A percentile compares a stretch with the other conserved stretches of the same genome.
Conservation (phyloP, 2,113 vertebrate species). For the Crotalus viridis region DNA sequence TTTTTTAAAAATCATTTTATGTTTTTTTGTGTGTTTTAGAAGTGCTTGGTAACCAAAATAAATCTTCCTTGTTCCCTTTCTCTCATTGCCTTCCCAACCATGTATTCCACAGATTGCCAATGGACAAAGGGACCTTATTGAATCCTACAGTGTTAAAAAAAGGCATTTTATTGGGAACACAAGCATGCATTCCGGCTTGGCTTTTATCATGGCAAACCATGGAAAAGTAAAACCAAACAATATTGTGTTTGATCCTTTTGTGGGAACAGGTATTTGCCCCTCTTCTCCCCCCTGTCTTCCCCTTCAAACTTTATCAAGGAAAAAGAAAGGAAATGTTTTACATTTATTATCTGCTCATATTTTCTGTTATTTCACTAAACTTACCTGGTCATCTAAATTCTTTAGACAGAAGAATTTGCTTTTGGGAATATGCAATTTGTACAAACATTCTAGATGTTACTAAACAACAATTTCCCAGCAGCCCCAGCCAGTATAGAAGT, state of each 20-base stretch:
- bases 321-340: not conserved
- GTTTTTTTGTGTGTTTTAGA: not conserved
- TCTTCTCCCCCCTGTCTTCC: not conserved
- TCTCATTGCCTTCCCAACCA: too few relatives aligned
- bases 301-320: not conserved
- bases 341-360: not conserved
- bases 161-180: slow-evolving; percentile 98
- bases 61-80: not conserved
- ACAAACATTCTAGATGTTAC: not conserved
- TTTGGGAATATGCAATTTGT: not conserved
- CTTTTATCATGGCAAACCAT: slow-evolving; percentile 97
- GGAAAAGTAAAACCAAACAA: slow-evolving; percentile 90
- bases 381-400: not conserved
- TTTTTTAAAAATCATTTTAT: not conserved
- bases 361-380: not conserved
- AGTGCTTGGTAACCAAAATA: not conserved
- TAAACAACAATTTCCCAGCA: not conserved
- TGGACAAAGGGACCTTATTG: slow-evolving; percentile 87
- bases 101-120: slow-evolving; percentile 83
- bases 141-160: slow-evolving; percentile 92
- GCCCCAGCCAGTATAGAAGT: not conserved
- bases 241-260: slow-evolving; percentile 95
- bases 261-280: slow-evolving; percentile 88
- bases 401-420: not conserved
- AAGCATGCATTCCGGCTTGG: slow-evolving; percentile 95